These are phyloP conservation scores for Chloroclystis v-ata DNA, from an alignment of 2,888 invertebrate species.

Conservation along the genomic window DNA sequence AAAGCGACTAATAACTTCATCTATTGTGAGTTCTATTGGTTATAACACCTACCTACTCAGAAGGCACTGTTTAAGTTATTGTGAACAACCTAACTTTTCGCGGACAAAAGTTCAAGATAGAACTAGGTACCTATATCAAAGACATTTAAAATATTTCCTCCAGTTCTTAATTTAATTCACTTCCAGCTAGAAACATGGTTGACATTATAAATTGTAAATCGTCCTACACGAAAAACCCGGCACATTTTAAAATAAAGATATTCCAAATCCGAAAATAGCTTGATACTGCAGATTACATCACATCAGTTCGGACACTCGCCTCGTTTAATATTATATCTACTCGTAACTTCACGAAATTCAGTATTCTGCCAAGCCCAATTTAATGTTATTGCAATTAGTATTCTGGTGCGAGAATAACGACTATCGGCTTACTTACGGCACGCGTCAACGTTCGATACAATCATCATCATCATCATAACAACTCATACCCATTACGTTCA, in stretches of 20 bases:
- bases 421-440: conserved; percentile 13
- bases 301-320: conserved; percentile 50
- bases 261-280: conserved; percentile 59
- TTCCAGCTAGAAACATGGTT: conserved; percentile 4
- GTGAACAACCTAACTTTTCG: too few species aligned
- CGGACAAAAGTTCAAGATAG: too few species aligned
- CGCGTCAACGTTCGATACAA: too few species aligned
- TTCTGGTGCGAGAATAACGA: conserved; percentile 37
- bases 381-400: conserved; percentile 56
- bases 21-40: too few species aligned
- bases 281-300: conserved; percentile 61
- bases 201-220: conserved; percentile 8
- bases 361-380: conserved; percentile 61
- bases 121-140: too few species aligned
- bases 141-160: too few species aligned
- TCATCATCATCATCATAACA: too few species aligned
- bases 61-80: too few species aligned
- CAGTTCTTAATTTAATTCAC: background rate
- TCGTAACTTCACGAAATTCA: conserved; percentile 52
- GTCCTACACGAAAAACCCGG: conserved; percentile 38
- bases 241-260: conserved; percentile 54
- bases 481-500: too few species aligned
- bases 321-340: conserved; percentile 49
- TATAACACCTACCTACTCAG: too few species aligned
- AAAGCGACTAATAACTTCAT: too few species aligned